phyloP scores from a whole-genome alignment of 2,797 vertebrate species.

The Protosalanx chinensis region DNA sequence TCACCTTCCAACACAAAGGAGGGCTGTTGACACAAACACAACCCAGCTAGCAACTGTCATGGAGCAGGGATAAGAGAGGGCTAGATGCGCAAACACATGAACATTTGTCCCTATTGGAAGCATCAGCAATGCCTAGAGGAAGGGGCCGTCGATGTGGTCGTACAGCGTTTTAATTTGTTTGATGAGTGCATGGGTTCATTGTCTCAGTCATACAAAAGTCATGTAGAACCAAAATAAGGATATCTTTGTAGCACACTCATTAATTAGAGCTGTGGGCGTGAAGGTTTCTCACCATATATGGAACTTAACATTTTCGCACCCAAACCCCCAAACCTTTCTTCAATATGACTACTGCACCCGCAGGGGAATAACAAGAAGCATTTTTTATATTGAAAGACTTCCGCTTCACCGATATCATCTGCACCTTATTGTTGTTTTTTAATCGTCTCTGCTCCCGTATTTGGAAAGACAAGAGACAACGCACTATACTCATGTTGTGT shows the following conservation, averaged over 20 bases:
- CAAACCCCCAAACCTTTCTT: background rate
- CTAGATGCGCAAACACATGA: too few species aligned
- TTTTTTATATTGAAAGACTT: conserved; percentile 48
- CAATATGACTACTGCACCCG: conserved; percentile 26
- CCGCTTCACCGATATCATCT: conserved; percentile 54
- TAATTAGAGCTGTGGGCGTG: background rate
- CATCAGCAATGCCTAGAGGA: too few species aligned
- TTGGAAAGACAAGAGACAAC: conserved; percentile 76
- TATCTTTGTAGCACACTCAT: background rate
- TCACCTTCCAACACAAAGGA: conserved; percentile 85
- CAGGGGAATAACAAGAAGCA: conserved; percentile 40
- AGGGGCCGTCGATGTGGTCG: too few species aligned
- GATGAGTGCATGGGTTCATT: too few species aligned
- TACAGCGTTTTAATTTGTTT: too few species aligned
- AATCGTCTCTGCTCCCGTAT: conserved; percentile 57
- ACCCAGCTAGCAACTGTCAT: conserved; percentile 64
- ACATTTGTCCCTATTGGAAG: too few species aligned
- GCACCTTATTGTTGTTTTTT: conserved; percentile 59
- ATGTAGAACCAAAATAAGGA: background rate
- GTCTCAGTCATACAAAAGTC: too few species aligned
- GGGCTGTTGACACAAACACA: conserved; percentile 79
- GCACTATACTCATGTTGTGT: conserved; percentile 59
- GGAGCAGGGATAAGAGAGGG: background rate
- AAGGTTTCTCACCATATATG: background rate
- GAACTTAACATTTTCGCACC: background rate